Conservation (phyloP, 2,888 invertebrate species). For the Ctena decussata region DNA sequence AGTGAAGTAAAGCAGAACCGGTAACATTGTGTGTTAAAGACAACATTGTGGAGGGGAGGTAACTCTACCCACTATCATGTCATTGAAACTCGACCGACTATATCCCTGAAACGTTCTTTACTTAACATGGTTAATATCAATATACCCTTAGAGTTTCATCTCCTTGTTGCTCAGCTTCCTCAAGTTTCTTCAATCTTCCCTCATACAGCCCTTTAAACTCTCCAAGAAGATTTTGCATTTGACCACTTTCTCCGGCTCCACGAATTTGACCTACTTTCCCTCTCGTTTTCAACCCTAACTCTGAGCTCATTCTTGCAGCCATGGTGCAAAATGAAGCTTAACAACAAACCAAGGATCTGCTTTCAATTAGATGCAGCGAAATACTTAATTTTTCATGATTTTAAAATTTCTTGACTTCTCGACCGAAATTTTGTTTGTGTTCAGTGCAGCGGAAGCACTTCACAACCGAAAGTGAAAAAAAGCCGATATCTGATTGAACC, state of each 20-base stretch:
- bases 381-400: background rate
- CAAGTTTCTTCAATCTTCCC: conserved; percentile 79
- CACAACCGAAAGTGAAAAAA: conserved; percentile 39
- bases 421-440: conserved; percentile 27
- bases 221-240: conserved; percentile 84
- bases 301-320: conserved; percentile 63
- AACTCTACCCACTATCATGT: no score
- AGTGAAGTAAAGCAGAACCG: no score
- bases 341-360: background rate
- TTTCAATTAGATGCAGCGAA: background rate
- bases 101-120: no score
- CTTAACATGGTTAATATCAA: no score
- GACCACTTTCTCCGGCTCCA: conserved; percentile 72
- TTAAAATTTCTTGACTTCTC: background rate
- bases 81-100: no score
- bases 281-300: conserved; percentile 46
- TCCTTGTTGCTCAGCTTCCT: conserved; percentile 81
- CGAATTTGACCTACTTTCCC: conserved; percentile 34
- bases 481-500: conserved; percentile 57
- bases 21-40: no score
- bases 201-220: conserved; percentile 85
- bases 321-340: conserved; percentile 27
- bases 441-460: conserved; percentile 61
- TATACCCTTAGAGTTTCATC: conserved; percentile 82
- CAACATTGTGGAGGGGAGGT: no score